Percentiles rank a stretch among this genome's conserved stretches.
phyloP scores from a whole-genome alignment of 1,140 invertebrate species.

The Rhagoletis pomonella region DNA sequence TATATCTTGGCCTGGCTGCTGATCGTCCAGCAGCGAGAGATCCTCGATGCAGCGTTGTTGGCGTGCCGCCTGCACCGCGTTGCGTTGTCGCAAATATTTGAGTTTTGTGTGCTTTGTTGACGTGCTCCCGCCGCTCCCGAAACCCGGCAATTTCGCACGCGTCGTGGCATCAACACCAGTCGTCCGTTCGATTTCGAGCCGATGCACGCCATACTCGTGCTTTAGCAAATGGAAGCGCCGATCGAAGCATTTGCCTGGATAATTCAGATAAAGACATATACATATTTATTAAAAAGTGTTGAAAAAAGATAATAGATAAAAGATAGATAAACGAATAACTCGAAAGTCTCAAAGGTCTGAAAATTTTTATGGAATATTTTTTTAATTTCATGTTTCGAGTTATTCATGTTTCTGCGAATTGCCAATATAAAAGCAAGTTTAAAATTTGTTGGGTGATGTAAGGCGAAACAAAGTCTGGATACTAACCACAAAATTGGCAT shows the following conservation, averaged over 20 bases:
- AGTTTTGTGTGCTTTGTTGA: constrained; percentile 9
- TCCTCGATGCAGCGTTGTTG: constrained; percentile 15
- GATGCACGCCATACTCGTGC: constrained; percentile 52
- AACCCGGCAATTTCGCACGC: background rate
- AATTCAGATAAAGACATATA: background rate
- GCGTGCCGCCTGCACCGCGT: background rate
- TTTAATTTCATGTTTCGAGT: too few species aligned
- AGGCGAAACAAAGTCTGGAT: background rate
- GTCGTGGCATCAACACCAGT: background rate
- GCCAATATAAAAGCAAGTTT: too few species aligned
- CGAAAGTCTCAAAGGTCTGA: too few species aligned
- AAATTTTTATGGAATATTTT: too few species aligned
- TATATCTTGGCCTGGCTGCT: constrained; percentile 16
- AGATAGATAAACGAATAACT: too few species aligned
- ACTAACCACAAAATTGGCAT: constrained; percentile 54
- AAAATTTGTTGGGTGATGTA: too few species aligned
- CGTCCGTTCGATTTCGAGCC: background rate
- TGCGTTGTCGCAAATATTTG: constrained; percentile 30
- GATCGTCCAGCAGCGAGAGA: constrained; percentile 13
- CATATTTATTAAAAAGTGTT: background rate
- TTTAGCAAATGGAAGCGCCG: constrained; percentile 48
- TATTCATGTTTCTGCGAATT: too few species aligned
- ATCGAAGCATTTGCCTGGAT: constrained; percentile 40
- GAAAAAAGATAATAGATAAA: background rate
- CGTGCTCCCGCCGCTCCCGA: background rate